These are phyloP conservation scores for Pitta sordida DNA, from an alignment of 2,113 vertebrate genomes.

Conservation along the genomic window DNA sequence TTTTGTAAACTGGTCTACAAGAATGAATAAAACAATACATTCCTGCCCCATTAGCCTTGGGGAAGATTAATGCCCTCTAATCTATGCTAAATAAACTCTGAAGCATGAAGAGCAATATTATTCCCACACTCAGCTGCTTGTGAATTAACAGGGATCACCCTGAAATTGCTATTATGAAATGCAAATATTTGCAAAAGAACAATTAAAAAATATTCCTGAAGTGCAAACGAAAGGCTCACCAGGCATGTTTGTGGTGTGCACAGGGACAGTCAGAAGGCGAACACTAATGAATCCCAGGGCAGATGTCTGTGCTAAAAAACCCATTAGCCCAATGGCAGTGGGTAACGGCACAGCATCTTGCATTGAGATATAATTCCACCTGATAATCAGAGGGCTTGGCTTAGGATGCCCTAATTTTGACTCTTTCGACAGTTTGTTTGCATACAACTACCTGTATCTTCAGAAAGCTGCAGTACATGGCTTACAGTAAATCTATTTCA, in stretches of 20 bases:
- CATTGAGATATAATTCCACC: background rate
- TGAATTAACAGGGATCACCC: conserved; percentile 38
- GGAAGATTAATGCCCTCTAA: conserved; percentile 56
- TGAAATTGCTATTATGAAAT: background rate
- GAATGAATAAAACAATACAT: conserved; percentile 30
- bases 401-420: background rate
- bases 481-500: background rate
- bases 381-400: background rate
- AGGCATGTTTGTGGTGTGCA: background rate
- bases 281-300: background rate
- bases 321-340: background rate
- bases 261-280: background rate
- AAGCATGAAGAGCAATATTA: conserved; percentile 24
- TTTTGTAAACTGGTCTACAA: background rate
- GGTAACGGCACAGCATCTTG: background rate
- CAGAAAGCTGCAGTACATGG: background rate
- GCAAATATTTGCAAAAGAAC: conserved; percentile 16
- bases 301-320: background rate
- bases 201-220: conserved; percentile 55
- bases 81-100: background rate
- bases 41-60: conserved; percentile 27
- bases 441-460: background rate
- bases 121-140: conserved; percentile 22
- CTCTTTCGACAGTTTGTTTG: conserved; percentile 16
- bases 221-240: background rate